phyloP scores from a whole-genome alignment of 2,888 invertebrate genomes.

The Trichopria drosophilae region DNA sequence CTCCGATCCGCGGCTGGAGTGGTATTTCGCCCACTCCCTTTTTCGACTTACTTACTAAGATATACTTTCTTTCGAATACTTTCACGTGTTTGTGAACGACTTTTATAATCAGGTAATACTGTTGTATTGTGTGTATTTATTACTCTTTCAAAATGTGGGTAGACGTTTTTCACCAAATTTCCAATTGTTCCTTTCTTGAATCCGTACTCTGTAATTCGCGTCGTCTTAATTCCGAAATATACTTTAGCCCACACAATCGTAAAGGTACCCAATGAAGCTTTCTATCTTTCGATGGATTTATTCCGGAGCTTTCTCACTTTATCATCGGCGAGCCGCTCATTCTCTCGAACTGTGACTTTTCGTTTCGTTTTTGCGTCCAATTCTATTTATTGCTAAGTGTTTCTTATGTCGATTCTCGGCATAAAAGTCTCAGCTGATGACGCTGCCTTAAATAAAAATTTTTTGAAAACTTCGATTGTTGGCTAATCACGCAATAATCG shows the following conservation, averaged over 20 bases:
- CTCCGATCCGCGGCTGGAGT: too few species aligned
- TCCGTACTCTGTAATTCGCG: too few species aligned
- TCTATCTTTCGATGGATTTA: background rate
- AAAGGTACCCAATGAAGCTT: background rate
- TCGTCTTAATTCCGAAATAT: background rate
- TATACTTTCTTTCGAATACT: conserved; percentile 49
- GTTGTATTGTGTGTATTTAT: too few species aligned
- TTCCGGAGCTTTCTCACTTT: too few species aligned
- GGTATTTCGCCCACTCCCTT: too few species aligned
- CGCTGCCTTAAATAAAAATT: conserved; percentile 26
- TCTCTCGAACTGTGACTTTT: too few species aligned
- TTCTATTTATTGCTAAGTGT: conserved; percentile 33
- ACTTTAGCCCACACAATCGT: background rate
- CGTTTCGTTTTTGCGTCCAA: background rate
- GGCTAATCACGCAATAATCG: too few species aligned
- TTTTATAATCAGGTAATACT: too few species aligned
- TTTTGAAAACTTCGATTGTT: background rate
- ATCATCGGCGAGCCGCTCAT: background rate
- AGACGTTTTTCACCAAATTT: too few species aligned
- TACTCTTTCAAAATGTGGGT: too few species aligned
- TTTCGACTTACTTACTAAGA: too few species aligned
- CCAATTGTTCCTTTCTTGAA: too few species aligned
- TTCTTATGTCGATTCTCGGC: conserved; percentile 25
- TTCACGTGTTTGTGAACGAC: conserved; percentile 43
- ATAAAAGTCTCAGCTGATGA: conserved; percentile 51